A percentile compares a stretch with the other conserved stretches of the same genome.
These are phyloP conservation scores for Heteromyza rotundicornis DNA, from an alignment of 2,888 invertebrate genomes.

Conservation along the genomic window DNA sequence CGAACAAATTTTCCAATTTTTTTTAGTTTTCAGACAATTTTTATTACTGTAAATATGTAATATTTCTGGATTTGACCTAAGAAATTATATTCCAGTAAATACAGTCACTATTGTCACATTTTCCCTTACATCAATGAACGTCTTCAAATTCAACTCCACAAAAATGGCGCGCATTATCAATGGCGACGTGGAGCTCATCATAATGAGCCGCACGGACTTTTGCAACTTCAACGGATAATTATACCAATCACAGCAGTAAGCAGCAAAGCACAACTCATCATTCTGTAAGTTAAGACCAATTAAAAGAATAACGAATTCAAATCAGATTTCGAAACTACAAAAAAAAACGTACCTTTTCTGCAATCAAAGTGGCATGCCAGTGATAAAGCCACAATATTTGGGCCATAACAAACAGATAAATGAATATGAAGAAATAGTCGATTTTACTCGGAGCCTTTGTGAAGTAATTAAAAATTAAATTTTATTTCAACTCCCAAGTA, in stretches of 20 bases:
- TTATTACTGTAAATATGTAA: too few species aligned
- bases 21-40: too few species aligned
- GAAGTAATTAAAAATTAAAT: not conserved
- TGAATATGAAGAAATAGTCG: slow-evolving; percentile 46
- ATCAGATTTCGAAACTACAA: not conserved
- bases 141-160: slow-evolving; percentile 46
- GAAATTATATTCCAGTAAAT: too few species aligned
- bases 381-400: slow-evolving; percentile 50
- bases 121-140: slow-evolving; percentile 46
- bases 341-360: slow-evolving; percentile 38
- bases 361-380: slow-evolving; percentile 53
- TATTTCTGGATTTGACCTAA: too few species aligned
- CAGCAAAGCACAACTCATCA: slow-evolving; percentile 38
- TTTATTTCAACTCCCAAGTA: too few species aligned
- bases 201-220: slow-evolving; percentile 40
- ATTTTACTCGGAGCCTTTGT: slow-evolving; percentile 41
- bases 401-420: slow-evolving; percentile 47
- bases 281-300: slow-evolving; percentile 36
- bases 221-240: slow-evolving; percentile 41
- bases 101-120: too few species aligned
- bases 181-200: slow-evolving; percentile 44
- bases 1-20: too few species aligned
- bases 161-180: slow-evolving; percentile 48
- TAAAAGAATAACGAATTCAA: not conserved
- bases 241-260: slow-evolving; percentile 50